Conservation (phyloP, 2,888 invertebrate genomes). For the Congeria kusceri region DNA sequence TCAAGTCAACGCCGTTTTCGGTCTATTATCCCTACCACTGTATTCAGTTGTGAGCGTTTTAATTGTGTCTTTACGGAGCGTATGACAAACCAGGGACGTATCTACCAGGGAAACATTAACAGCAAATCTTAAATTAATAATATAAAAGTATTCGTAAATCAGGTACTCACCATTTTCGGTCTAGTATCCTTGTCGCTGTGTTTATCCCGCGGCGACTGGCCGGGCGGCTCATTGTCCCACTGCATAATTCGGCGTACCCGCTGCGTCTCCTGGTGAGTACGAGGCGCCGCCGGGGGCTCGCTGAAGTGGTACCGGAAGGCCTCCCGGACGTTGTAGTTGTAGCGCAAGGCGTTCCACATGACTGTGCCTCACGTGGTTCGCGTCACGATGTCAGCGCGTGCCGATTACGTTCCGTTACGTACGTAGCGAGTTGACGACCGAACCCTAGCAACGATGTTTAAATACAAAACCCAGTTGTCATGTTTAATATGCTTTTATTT, state of each 20-base stretch:
- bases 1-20: too few species aligned
- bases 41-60: too few species aligned
- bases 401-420: not conserved
- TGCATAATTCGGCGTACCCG: slow-evolving; percentile 19
- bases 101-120: too few species aligned
- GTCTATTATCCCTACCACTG: too few species aligned
- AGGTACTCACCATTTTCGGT: slow-evolving; percentile 29
- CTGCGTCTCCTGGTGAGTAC: slow-evolving; percentile 26
- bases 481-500: too few species aligned
- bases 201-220: not conserved
- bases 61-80: too few species aligned
- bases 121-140: not conserved
- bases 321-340: slow-evolving; percentile 42
- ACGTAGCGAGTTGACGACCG: too few species aligned
- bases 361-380: not conserved
- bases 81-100: too few species aligned
- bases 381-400: too few species aligned
- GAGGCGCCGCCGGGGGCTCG: slow-evolving; percentile 40
- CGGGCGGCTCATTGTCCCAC: slow-evolving; percentile 8
- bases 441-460: too few species aligned
- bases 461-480: too few species aligned
- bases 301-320: slow-evolving; percentile 50
- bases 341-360: slow-evolving; percentile 34
- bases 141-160: not conserved
- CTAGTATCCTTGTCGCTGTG: not conserved